Percentiles rank a stretch among this genome's conserved stretches.
These are phyloP conservation scores for Rutpela maculata DNA, from an alignment of 2,888 invertebrate genomes.

Conservation along the genomic window DNA sequence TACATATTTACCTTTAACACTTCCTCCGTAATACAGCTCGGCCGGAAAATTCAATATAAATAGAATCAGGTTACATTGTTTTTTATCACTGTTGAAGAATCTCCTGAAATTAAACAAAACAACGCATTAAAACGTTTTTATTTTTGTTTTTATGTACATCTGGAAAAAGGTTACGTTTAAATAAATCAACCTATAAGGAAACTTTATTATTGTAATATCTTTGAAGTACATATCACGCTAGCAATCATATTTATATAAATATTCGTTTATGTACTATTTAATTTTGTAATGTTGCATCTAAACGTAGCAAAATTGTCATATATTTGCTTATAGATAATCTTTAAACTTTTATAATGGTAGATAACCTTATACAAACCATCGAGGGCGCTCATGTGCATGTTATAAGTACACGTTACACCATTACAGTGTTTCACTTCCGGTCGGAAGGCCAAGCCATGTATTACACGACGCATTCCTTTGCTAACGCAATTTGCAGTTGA, in stretches of 20 bases:
- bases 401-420: constrained; percentile 40
- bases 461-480: constrained; percentile 49
- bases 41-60: not conserved
- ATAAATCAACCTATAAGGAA: too few relatives aligned
- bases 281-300: not conserved
- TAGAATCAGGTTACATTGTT: too few relatives aligned
- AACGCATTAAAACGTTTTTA: too few relatives aligned
- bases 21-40: not conserved
- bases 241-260: too few relatives aligned
- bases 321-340: not conserved
- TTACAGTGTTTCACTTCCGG: constrained; percentile 47
- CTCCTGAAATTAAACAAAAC: too few relatives aligned
- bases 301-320: not conserved
- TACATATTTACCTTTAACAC: not conserved
- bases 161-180: too few relatives aligned
- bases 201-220: too few relatives aligned
- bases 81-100: too few relatives aligned
- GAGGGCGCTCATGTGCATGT: constrained; percentile 17
- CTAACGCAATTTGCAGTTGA: constrained; percentile 49
- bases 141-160: too few relatives aligned
- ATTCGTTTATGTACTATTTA: not conserved
- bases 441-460: constrained; percentile 45
- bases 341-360: not conserved
- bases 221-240: too few relatives aligned
- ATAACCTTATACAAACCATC: not conserved